These are phyloP conservation scores for Etia nguti DNA, from an alignment of 2,113 vertebrate species.

Conservation along the genomic window DNA sequence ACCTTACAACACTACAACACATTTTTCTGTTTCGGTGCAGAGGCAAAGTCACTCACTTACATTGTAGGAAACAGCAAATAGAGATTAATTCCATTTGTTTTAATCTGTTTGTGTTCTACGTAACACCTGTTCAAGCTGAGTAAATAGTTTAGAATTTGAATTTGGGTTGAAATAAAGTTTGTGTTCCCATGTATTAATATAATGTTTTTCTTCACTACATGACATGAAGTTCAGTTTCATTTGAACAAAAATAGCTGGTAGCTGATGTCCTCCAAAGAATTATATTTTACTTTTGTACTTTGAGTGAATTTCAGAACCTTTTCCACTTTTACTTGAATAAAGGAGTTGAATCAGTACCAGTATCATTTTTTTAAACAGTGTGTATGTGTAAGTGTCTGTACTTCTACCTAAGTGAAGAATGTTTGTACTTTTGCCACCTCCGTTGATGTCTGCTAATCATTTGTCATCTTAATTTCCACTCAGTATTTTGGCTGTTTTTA, in stretches of 20 bases:
- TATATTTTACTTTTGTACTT: not conserved
- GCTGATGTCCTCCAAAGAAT: not conserved
- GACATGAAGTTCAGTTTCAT: not conserved
- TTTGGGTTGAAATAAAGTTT: not conserved
- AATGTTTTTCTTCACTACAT: not conserved
- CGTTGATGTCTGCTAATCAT: not conserved
- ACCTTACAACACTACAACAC: not conserved
- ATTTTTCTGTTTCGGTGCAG: not conserved
- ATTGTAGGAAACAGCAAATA: not conserved
- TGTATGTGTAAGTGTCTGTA: not conserved
- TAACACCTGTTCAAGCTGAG: not conserved
- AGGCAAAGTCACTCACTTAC: not conserved
- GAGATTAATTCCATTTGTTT: not conserved
- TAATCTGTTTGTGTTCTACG: not conserved
- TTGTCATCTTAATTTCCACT: not conserved
- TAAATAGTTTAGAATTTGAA: not conserved
- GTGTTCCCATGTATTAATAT: not conserved
- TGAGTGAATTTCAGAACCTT: not conserved
- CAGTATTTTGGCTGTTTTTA: not conserved
- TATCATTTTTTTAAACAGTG: not conserved
- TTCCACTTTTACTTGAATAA: not conserved
- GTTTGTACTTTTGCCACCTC: not conserved
- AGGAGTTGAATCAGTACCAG: not conserved
- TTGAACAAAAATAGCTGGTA: not conserved
- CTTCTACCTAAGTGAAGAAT: not conserved